These are phyloP conservation scores for Siniperca undulata DNA, from an alignment of 2,797 vertebrate species.

Conservation along the genomic window DNA sequence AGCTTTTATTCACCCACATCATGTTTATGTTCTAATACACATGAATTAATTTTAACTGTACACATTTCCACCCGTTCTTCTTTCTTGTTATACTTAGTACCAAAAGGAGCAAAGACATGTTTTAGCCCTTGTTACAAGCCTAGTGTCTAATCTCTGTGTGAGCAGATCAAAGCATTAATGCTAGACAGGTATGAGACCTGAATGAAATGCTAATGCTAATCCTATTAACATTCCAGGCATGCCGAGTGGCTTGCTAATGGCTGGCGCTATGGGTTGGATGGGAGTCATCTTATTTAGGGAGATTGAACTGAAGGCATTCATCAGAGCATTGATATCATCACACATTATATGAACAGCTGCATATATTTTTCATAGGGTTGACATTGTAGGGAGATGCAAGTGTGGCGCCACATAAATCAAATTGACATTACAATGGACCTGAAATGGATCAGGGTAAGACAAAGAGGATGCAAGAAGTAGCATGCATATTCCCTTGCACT, in stretches of 20 bases:
- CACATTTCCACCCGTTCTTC: conserved; percentile 51
- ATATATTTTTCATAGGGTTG: conserved; percentile 86
- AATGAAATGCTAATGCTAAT: conserved; percentile 82
- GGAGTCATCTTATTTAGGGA: conserved; percentile 82
- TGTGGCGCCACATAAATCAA: conserved; percentile 87
- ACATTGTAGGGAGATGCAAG: conserved; percentile 83
- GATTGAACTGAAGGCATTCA: conserved; percentile 82
- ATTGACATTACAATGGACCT: conserved; percentile 86
- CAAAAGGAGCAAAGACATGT: conserved; percentile 64
- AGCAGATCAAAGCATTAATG: conserved; percentile 80
- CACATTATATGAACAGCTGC: conserved; percentile 85
- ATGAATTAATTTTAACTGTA: conserved; percentile 51
- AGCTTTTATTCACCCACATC: conserved; percentile 37
- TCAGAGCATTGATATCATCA: conserved; percentile 84
- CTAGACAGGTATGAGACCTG: conserved; percentile 77
- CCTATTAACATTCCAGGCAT: conserved; percentile 81
- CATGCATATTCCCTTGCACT: conserved; percentile 60
- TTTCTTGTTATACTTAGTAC: conserved; percentile 64
- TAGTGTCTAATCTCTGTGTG: conserved; percentile 68
- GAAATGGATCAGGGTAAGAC: conserved; percentile 84
- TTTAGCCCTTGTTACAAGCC: conserved; percentile 69
- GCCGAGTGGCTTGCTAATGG: conserved; percentile 72
- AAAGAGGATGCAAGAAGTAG: conserved; percentile 73
- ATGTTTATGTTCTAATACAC: conserved; percentile 50
- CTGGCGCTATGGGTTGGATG: conserved; percentile 69